These are phyloP conservation scores for Elephas maximus DNA, from an alignment of 2,113 vertebrate genomes.

Conservation along the genomic window DNA sequence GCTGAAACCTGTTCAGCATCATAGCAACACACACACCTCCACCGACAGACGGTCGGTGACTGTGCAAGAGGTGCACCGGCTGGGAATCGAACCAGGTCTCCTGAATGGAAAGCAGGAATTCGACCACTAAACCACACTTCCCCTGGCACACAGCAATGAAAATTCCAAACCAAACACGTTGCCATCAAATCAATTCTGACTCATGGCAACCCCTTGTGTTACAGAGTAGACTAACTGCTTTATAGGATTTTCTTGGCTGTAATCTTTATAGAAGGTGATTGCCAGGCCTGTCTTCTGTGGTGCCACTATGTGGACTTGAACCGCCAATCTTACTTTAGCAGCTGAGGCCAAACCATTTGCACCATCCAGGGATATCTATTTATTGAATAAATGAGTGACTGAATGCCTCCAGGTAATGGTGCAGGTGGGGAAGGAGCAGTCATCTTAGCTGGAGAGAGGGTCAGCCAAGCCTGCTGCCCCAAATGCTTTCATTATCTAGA, in stretches of 20 bases:
- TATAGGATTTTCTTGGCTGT: background rate
- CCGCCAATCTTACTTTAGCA: no score
- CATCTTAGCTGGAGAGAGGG: background rate
- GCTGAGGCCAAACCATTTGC: background rate
- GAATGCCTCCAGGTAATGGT: background rate
- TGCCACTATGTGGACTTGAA: no score
- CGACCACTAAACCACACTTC: no score
- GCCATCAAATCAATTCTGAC: background rate
- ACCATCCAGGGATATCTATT: background rate
- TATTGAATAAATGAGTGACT: background rate
- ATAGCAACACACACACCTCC: no score
- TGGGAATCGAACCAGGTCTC: no score
- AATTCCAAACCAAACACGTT: no score
- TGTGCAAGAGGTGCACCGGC: no score
- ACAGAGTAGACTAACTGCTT: no score
- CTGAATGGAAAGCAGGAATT: no score
- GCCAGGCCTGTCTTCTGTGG: background rate
- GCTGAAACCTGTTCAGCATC: no score
- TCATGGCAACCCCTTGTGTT: background rate
- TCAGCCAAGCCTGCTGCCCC: background rate
- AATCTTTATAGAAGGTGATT: background rate
- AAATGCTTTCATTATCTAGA: slow-evolving; percentile 73
- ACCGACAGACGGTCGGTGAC: no score
- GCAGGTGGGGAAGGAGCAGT: background rate
- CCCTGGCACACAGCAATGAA: no score